Percentiles rank a stretch among this genome's conserved stretches.
phyloP scores from a whole-genome alignment of 2,797 vertebrate genomes.

The Jordanella pulchra region DNA sequence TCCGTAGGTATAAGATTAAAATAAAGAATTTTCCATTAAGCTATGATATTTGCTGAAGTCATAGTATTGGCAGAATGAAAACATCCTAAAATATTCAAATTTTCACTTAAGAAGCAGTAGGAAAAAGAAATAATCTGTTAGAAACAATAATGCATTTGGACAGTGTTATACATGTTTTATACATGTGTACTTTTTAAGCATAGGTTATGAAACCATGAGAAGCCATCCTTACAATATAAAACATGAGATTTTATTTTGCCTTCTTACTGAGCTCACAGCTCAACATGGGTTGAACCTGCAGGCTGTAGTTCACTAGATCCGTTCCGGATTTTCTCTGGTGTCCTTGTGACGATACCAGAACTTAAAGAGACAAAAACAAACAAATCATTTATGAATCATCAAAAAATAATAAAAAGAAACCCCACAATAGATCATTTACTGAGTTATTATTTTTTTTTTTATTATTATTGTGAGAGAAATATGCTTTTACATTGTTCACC shows the following conservation, averaged over 20 bases:
- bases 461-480: slow-evolving; percentile 87
- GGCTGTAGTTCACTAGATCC: neutral
- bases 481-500: slow-evolving; percentile 82
- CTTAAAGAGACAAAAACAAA: neutral
- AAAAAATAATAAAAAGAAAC: neutral
- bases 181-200: too few relatives aligned
- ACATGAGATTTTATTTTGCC: neutral
- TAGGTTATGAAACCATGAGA: neutral
- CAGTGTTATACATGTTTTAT: too few relatives aligned
- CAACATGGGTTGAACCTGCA: neutral
- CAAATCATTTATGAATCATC: neutral
- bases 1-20: neutral
- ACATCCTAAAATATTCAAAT: neutral
- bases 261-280: neutral
- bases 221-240: neutral
- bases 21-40: neutral
- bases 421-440: neutral
- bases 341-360: neutral
- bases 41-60: neutral
- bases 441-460: slow-evolving; percentile 22
- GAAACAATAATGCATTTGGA: too few relatives aligned
- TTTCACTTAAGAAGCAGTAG: neutral
- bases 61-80: too few relatives aligned
- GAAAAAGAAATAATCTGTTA: neutral
- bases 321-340: neutral